These are phyloP conservation scores for Pachycephus smyrnensis DNA, from an alignment of 2,888 invertebrate genomes.

Conservation along the genomic window DNA sequence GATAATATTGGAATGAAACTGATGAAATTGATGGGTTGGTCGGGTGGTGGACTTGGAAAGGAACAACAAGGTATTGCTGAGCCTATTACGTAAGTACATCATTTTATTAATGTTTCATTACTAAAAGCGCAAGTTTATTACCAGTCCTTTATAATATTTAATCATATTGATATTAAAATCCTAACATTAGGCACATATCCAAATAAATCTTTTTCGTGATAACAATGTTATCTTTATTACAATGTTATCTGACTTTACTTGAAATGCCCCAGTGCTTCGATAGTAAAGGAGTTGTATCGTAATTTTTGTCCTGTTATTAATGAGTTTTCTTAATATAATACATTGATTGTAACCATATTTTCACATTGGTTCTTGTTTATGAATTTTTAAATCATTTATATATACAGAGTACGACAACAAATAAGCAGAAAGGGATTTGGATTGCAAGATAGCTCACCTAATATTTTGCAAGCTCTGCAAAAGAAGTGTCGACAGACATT, in stretches of 20 bases:
- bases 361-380: no score
- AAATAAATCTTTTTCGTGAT: not conserved
- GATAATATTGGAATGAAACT: slow-evolving; percentile 71
- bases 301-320: no score
- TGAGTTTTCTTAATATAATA: not conserved
- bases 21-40: slow-evolving; percentile 73
- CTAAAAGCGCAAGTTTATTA: not conserved
- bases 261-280: no score
- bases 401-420: slow-evolving; percentile 45
- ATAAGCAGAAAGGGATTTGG: slow-evolving; percentile 59
- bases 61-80: slow-evolving; percentile 69
- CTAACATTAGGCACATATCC: not conserved
- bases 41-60: slow-evolving; percentile 72
- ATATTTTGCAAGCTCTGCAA: slow-evolving; percentile 47
- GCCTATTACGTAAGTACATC: slow-evolving; percentile 66
- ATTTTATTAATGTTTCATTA: not conserved
- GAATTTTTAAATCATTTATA: not conserved
- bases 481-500: slow-evolving; percentile 65
- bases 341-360: not conserved
- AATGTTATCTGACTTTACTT: no score
- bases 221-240: no score
- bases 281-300: not conserved
- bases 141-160: not conserved
- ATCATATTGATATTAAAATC: not conserved
- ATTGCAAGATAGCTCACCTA: slow-evolving; percentile 48